A percentile compares a stretch with the other conserved stretches of the same genome.
Evolutionary conservation across 2,113 vertebrate genomes (phyloP).

Genomic region (Gallinago jamesoni): DNA sequence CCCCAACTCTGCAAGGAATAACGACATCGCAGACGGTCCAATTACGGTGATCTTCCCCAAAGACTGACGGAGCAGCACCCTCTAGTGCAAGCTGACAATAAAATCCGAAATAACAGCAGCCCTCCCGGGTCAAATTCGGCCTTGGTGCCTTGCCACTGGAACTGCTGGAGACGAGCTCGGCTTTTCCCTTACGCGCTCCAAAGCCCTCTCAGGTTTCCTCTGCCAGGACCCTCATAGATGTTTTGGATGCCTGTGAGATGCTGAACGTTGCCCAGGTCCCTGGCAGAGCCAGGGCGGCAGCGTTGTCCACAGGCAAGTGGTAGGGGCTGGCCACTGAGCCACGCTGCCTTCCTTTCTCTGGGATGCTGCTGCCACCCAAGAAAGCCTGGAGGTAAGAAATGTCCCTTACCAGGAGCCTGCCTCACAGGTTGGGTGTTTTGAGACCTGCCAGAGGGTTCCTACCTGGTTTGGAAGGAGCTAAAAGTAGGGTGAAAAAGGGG

Average conservation of each 20-base stretch:
- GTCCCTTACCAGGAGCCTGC: not conserved
- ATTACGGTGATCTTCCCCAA: fast-evolving
- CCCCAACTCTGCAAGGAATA: not conserved
- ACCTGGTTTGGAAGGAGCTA: not conserved
- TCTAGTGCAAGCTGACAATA: conserved; percentile 12
- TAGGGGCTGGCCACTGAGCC: fast-evolving
- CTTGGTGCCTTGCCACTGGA: not conserved
- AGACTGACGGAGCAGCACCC: conserved; percentile 26
- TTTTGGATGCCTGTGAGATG: fast-evolving
- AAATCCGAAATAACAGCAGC: not conserved
- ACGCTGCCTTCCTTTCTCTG: not conserved
- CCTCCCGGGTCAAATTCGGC: not conserved
- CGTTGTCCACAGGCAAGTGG: fast-evolving
- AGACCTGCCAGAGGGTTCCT: not conserved
- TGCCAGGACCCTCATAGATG: not conserved
- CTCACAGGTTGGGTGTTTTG: not conserved
- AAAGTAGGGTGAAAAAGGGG: not conserved
- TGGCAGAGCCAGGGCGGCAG: fast-evolving
- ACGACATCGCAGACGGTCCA: not conserved
- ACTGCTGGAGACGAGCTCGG: not conserved
- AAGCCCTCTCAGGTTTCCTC: not conserved
- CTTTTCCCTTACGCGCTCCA: not conserved
- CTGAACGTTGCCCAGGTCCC: not conserved
- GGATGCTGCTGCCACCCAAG: not conserved
- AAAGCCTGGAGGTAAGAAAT: not conserved